These are phyloP conservation scores for Megalops cyprinoides DNA, from an alignment of 2,797 vertebrate species.

Conservation along the genomic window DNA sequence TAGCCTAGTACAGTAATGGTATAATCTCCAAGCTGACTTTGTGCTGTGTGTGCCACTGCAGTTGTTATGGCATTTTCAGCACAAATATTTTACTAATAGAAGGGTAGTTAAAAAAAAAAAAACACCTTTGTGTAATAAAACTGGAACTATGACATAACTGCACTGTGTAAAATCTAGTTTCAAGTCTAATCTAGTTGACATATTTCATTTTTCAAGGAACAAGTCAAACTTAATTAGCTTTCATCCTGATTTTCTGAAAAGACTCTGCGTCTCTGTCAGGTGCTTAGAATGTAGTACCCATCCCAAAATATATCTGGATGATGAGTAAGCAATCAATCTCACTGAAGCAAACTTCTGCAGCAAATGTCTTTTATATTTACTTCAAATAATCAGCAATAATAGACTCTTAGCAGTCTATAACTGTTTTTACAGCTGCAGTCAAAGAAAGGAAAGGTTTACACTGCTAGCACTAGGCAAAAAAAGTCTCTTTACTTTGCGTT, in stretches of 20 bases:
- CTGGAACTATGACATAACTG: not conserved
- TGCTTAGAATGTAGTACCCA: not conserved
- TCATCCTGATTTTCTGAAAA: not conserved
- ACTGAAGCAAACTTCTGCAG: not conserved
- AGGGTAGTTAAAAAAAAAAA: no score
- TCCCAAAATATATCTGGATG: not conserved
- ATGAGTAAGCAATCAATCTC: slow-evolving; percentile 16
- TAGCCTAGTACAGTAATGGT: not conserved
- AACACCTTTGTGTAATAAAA: no score
- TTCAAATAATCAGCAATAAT: no score
- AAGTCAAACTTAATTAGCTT: not conserved
- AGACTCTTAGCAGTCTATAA: not conserved
- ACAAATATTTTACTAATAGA: no score
- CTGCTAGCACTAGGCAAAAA: no score
- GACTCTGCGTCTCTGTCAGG: slow-evolving; percentile 11
- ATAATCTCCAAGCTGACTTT: not conserved
- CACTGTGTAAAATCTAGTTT: not conserved
- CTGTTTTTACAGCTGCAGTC: not conserved
- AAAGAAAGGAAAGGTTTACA: no score
- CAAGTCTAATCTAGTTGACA: no score
- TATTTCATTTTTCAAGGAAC: not conserved
- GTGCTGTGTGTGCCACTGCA: no score
- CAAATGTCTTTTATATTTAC: not conserved
- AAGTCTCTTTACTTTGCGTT: not conserved
- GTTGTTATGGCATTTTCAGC: not conserved